Percentiles rank a stretch among this genome's conserved stretches.
phyloP scores from a whole-genome alignment of 2,888 invertebrate species.

The Hofmannophila pseudospretella region DNA sequence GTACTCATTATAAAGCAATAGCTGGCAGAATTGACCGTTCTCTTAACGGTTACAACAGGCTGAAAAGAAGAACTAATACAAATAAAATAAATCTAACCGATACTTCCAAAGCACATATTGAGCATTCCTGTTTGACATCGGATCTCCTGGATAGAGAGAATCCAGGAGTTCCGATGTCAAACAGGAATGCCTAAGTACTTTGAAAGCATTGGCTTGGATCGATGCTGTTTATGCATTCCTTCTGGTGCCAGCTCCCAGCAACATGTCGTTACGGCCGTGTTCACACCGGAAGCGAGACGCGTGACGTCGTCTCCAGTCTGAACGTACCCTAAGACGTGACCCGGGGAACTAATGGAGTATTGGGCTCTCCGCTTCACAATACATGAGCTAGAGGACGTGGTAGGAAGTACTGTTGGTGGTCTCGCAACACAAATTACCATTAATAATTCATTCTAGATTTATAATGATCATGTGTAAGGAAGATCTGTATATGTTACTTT shows the following conservation, averaged over 20 bases:
- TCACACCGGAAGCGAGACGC: slow-evolving; percentile 61
- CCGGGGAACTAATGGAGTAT: slow-evolving; percentile 40
- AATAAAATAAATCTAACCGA: too few relatives aligned
- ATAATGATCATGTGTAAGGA: not conserved
- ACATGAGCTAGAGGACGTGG: slow-evolving; percentile 27
- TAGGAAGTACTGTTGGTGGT: slow-evolving; percentile 23
- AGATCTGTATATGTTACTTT: too few relatives aligned
- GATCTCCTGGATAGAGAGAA: too few relatives aligned
- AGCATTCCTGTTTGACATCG: too few relatives aligned
- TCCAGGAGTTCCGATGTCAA: not conserved
- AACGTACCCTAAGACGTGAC: slow-evolving; percentile 59
- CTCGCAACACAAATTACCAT: slow-evolving; percentile 4
- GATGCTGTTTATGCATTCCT: slow-evolving; percentile 13
- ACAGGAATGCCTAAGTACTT: slow-evolving; percentile 3
- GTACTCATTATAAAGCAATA: too few relatives aligned
- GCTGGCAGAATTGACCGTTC: too few relatives aligned
- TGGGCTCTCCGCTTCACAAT: slow-evolving; percentile 25
- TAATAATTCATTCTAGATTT: slow-evolving; percentile 6
- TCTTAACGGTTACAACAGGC: too few relatives aligned
- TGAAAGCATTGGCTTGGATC: slow-evolving; percentile 5
- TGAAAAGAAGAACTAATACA: too few relatives aligned
- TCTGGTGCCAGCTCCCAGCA: slow-evolving; percentile 2
- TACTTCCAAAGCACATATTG: too few relatives aligned
- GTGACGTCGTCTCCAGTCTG: slow-evolving; percentile 50
- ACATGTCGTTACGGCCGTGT: slow-evolving; percentile 15